phyloP scores from a whole-genome alignment of 2,888 invertebrate species.

The Electrophaes corylata region DNA sequence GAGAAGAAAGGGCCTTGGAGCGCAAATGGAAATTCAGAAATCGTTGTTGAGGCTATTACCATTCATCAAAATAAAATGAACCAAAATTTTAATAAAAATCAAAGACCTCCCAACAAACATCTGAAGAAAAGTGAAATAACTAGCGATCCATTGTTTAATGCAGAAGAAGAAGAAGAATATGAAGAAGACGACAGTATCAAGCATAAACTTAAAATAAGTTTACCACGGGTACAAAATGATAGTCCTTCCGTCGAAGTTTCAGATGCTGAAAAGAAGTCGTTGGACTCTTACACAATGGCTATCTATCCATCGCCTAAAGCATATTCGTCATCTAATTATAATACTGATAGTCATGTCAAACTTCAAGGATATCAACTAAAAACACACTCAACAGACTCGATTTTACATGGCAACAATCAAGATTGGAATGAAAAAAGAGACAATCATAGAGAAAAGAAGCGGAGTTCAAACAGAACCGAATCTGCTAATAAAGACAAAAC shows the following conservation, averaged over 20 bases:
- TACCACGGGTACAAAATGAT: constrained; percentile 55
- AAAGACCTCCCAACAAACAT: constrained; percentile 5
- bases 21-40: constrained; percentile 38
- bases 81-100: constrained; percentile 7
- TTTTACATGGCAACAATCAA: constrained; percentile 40
- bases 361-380: constrained; percentile 21
- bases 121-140: constrained; percentile 16
- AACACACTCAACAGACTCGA: constrained; percentile 40
- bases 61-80: constrained; percentile 32
- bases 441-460: constrained; percentile 13
- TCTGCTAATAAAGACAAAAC: constrained; percentile 11
- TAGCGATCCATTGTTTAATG: constrained; percentile 31
- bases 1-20: constrained; percentile 38
- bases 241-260: constrained; percentile 50
- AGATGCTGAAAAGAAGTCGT: constrained; percentile 55
- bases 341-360: constrained; percentile 34
- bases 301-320: constrained; percentile 46
- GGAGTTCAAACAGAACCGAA: constrained; percentile 22
- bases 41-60: constrained; percentile 41
- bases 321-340: constrained; percentile 42
- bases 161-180: constrained; percentile 42
- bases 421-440: constrained; percentile 29
- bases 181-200: constrained; percentile 50
- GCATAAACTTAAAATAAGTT: constrained; percentile 54
- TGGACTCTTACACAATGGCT: constrained; percentile 51